phyloP scores from a whole-genome alignment of 2,888 invertebrate genomes.

The Trimorus sp. region DNA sequence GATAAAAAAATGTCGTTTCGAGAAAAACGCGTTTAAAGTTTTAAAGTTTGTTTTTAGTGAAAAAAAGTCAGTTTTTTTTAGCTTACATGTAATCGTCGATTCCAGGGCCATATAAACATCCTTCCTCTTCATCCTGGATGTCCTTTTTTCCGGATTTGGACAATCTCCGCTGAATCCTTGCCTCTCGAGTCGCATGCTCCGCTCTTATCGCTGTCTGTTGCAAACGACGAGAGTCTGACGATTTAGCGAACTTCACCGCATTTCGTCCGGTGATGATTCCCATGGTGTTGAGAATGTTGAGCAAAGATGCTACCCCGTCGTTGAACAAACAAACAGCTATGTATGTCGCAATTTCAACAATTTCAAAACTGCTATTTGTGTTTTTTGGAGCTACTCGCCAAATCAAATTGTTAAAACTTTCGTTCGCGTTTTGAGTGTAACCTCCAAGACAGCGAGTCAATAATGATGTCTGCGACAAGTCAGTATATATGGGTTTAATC shows the following conservation, averaged over 20 bases:
- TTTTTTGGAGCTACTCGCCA: too few relatives aligned
- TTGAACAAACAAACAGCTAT: conserved; percentile 23
- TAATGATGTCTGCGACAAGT: neutral
- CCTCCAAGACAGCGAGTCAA: neutral
- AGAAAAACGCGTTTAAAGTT: conserved; percentile 12
- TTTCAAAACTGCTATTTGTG: too few relatives aligned
- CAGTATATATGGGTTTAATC: neutral
- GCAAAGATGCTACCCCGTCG: neutral
- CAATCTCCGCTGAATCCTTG: neutral
- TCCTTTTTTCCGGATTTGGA: neutral
- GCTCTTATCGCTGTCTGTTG: neutral
- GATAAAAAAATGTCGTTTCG: neutral
- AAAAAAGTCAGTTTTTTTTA: neutral
- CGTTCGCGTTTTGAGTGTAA: neutral
- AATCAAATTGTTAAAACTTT: conserved; percentile 14
- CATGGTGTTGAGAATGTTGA: neutral
- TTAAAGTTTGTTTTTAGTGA: neutral
- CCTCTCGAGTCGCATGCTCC: conserved; percentile 9
- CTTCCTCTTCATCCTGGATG: neutral
- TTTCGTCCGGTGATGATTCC: neutral
- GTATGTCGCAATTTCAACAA: conserved; percentile 16
- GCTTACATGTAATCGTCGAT: conserved; percentile 16
- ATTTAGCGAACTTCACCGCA: neutral
- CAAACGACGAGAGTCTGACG: neutral
- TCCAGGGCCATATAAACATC: neutral